Percentiles rank a stretch among this genome's conserved stretches.
Evolutionary conservation across 2,888 invertebrate genomes (phyloP).

Genomic region (Gibbula magus): DNA sequence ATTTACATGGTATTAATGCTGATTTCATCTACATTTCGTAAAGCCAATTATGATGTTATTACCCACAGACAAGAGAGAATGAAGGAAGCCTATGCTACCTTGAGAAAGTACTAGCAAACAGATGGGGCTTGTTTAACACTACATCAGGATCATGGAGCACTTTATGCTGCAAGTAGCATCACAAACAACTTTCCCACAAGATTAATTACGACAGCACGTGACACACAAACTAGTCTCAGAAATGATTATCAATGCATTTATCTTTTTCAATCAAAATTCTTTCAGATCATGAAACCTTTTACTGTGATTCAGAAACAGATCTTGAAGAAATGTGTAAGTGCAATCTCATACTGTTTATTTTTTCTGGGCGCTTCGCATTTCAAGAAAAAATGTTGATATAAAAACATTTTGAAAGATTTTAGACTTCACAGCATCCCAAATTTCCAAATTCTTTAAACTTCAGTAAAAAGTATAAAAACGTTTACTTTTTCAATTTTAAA

Average conservation of each 20-base stretch:
- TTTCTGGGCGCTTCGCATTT: too few species aligned
- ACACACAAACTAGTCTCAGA: conserved; percentile 22
- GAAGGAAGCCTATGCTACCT: not conserved
- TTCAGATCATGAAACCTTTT: not conserved
- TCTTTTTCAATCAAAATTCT: not conserved
- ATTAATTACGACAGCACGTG: conserved; percentile 8
- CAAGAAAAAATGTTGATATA: too few species aligned
- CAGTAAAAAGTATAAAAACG: too few species aligned
- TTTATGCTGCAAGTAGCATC: conserved; percentile 17
- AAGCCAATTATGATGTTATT: not conserved
- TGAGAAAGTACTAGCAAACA: conserved; percentile 1
- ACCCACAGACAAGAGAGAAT: not conserved
- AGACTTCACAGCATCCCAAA: too few species aligned
- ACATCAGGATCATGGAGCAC: conserved; percentile 11
- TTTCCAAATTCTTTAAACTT: too few species aligned
- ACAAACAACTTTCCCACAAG: conserved; percentile 29
- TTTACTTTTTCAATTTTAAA: too few species aligned
- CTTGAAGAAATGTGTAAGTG: not conserved
- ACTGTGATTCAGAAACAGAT: not conserved
- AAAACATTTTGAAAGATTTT: too few species aligned
- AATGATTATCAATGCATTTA: not conserved
- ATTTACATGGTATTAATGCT: too few species aligned
- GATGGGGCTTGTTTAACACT: not conserved
- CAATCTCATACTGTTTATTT: not conserved
- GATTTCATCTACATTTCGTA: too few species aligned